Conservation (phyloP, 2,113 vertebrate genomes). For the Echinops telfairi region DNA sequence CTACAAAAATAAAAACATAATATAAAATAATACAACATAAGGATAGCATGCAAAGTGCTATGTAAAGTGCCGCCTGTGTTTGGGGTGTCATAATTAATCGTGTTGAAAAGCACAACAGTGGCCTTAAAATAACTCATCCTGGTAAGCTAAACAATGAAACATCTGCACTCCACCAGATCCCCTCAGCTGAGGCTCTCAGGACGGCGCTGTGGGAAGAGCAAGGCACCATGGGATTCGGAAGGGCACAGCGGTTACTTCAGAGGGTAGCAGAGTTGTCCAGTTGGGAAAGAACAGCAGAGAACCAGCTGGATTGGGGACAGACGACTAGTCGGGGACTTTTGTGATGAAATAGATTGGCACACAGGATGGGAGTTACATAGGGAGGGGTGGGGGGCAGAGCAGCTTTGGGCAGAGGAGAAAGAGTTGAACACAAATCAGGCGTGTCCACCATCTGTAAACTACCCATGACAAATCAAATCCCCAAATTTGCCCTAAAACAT, state of each 20-base stretch:
- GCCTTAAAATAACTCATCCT: constrained; percentile 10
- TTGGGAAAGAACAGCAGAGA: neutral
- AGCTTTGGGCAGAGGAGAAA: neutral
- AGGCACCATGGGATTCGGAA: neutral
- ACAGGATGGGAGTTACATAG: neutral
- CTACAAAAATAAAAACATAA: neutral
- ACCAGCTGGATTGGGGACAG: neutral
- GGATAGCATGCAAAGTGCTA: neutral
- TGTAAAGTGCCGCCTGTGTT: neutral
- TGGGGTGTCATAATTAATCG: neutral
- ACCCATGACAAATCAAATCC: neutral
- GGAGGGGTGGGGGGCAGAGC: neutral
- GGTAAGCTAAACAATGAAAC: neutral
- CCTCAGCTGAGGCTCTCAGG: neutral
- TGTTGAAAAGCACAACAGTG: neutral
- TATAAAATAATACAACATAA: neutral
- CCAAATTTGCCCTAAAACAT: neutral
- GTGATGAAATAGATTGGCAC: neutral
- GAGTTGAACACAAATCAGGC: neutral
- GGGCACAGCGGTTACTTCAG: neutral
- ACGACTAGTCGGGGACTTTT: neutral
- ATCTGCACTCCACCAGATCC: neutral
- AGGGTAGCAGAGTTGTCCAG: neutral
- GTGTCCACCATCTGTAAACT: neutral
- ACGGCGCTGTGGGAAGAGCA: neutral